Evolutionary conservation across 2,888 invertebrate genomes (phyloP).

Genomic region (Agriotes lineatus): DNA sequence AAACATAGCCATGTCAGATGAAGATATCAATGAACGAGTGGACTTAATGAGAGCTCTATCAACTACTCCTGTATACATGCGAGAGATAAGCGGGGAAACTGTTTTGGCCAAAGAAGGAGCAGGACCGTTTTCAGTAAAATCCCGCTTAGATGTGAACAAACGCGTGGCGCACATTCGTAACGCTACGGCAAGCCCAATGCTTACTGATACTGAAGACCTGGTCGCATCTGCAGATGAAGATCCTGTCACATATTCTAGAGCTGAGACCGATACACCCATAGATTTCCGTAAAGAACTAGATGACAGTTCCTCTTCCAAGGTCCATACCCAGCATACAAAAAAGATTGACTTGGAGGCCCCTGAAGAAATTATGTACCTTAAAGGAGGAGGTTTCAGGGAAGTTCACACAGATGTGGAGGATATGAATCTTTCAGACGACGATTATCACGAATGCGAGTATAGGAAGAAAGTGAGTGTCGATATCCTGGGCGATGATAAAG

Average conservation of each 20-base stretch:
- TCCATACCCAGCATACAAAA: slow-evolving; percentile 65
- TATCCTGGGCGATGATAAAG: slow-evolving; percentile 39
- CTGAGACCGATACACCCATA: slow-evolving; percentile 60
- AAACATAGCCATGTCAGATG: slow-evolving; percentile 62
- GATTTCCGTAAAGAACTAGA: slow-evolving; percentile 65
- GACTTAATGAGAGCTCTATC: slow-evolving; percentile 45
- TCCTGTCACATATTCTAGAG: slow-evolving; percentile 51
- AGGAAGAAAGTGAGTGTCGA: slow-evolving; percentile 41
- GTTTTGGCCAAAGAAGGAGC: slow-evolving; percentile 59
- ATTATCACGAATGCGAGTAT: slow-evolving; percentile 36
- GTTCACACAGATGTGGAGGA: slow-evolving; percentile 71
- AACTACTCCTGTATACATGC: slow-evolving; percentile 56
- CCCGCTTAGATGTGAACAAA: slow-evolving; percentile 22
- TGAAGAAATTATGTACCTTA: slow-evolving; percentile 68
- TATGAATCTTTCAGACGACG: slow-evolving; percentile 62
- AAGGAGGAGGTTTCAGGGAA: slow-evolving; percentile 66
- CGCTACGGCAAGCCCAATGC: slow-evolving; percentile 16
- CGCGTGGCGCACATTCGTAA: slow-evolving; percentile 7
- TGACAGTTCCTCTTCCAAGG: slow-evolving; percentile 63
- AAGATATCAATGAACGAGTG: slow-evolving; percentile 48
- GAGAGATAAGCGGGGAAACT: slow-evolving; percentile 55
- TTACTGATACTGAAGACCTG: slow-evolving; percentile 68
- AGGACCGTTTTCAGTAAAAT: slow-evolving; percentile 54
- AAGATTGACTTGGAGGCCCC: slow-evolving; percentile 65
- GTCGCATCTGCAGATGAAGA: slow-evolving; percentile 66